These are phyloP conservation scores for Hippasteria phrygiana DNA, from an alignment of 53 echinoderm and acorn worm genomes.

Conservation along the genomic window DNA sequence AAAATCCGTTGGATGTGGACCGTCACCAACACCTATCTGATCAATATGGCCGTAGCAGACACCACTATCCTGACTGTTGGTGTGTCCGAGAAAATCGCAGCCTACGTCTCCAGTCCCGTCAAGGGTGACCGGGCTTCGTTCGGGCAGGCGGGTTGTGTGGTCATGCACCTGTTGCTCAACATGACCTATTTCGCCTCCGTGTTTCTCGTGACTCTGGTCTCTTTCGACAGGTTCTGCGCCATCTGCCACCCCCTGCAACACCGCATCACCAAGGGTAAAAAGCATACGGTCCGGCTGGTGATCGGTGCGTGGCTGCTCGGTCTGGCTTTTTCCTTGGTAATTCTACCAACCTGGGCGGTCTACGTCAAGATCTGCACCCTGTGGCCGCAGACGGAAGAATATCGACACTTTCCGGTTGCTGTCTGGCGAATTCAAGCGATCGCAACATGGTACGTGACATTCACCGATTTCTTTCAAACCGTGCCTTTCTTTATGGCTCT, in stretches of 20 bases:
- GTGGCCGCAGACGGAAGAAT: too few relatives aligned
- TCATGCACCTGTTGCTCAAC: slow-evolving; percentile 62
- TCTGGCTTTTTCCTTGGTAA: slow-evolving; percentile 36
- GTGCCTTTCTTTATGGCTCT: slow-evolving; percentile 79
- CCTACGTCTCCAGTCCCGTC: slow-evolving; percentile 65
- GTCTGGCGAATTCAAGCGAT: slow-evolving; percentile 7
- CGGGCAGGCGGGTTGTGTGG: slow-evolving; percentile 63
- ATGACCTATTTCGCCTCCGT: slow-evolving; percentile 61
- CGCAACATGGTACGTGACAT: slow-evolving; percentile 29
- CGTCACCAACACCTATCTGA: slow-evolving; percentile 80
- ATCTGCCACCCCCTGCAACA: slow-evolving; percentile 76
- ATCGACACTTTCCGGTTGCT: too few relatives aligned
- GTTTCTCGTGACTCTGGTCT: slow-evolving; percentile 68
- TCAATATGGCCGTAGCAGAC: slow-evolving; percentile 78
- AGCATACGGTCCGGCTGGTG: slow-evolving; percentile 56
- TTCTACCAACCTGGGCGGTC: slow-evolving; percentile 63
- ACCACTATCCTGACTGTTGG: slow-evolving; percentile 57
- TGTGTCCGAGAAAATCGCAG: slow-evolving; percentile 74
- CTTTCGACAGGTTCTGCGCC: slow-evolving; percentile 78
- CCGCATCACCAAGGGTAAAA: slow-evolving; percentile 53
- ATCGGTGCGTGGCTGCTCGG: slow-evolving; percentile 65
- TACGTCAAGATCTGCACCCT: slow-evolving; percentile 44
- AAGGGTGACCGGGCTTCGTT: slow-evolving; percentile 53
- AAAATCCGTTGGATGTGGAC: slow-evolving; percentile 75
- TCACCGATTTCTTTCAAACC: slow-evolving; percentile 51